phyloP scores from a whole-genome alignment of 2,888 invertebrate species.

The Helicoverpa assulta region DNA sequence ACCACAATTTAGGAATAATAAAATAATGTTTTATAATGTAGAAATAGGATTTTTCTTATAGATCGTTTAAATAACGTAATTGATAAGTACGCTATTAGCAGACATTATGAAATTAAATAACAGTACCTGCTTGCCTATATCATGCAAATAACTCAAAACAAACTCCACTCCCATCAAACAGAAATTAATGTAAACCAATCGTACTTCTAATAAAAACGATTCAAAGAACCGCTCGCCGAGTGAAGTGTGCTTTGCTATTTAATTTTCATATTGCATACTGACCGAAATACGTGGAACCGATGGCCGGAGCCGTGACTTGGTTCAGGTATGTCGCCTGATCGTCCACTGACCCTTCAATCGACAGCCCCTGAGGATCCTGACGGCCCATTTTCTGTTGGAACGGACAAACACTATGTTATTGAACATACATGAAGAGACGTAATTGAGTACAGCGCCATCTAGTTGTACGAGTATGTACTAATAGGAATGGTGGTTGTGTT shows the following conservation, averaged over 20 bases:
- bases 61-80: too few relatives aligned
- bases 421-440: conserved; percentile 9
- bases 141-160: conserved; percentile 1
- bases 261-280: conserved; percentile 83
- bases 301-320: conserved; percentile 80
- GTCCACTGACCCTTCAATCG: conserved; percentile 78
- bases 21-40: too few relatives aligned
- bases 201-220: conserved; percentile 65
- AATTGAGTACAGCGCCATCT: conserved; percentile 72
- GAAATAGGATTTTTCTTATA: too few relatives aligned
- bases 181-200: conserved; percentile 61
- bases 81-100: too few relatives aligned
- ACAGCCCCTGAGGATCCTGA: conserved; percentile 77
- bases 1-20: too few relatives aligned
- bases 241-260: conserved; percentile 64
- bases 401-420: conserved; percentile 42
- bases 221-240: conserved; percentile 56
- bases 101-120: neutral
- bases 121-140: neutral
- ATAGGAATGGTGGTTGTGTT: neutral
- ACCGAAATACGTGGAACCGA: conserved; percentile 87
- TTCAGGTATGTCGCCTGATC: conserved; percentile 74
- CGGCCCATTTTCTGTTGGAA: conserved; percentile 86
- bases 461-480: conserved; percentile 31
- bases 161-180: conserved; percentile 30